phyloP scores from a whole-genome alignment of 2,888 invertebrate species.

The Sminthurinus aureus region DNA sequence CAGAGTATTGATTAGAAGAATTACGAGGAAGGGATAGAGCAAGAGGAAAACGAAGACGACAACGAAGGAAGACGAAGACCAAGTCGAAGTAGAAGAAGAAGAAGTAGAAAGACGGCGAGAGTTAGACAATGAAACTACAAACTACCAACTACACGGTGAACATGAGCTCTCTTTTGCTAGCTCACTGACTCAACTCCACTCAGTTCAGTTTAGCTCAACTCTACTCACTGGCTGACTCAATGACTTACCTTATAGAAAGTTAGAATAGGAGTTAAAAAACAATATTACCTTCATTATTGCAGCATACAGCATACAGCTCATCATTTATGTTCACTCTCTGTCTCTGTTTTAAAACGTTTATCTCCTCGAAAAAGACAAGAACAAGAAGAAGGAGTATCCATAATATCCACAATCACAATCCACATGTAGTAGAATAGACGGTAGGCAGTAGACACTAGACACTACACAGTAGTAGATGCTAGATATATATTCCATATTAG shows the following conservation, averaged over 20 bases:
- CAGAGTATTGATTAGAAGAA: background rate
- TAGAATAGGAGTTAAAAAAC: conserved; percentile 23
- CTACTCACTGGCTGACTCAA: too few species aligned
- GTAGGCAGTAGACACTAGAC: background rate
- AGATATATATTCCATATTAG: too few species aligned
- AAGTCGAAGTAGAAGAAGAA: too few species aligned
- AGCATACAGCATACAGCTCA: background rate
- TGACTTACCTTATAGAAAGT: background rate
- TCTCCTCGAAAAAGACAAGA: background rate
- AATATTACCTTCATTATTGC: conserved; percentile 29
- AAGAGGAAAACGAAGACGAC: background rate
- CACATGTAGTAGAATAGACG: background rate
- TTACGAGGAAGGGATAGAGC: background rate
- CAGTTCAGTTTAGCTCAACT: too few species aligned
- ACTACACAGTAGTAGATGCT: too few species aligned
- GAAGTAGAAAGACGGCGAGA: too few species aligned
- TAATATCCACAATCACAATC: background rate
- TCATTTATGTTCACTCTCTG: background rate
- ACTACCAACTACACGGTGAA: background rate
- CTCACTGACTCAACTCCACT: too few species aligned
- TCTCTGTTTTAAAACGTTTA: conserved; percentile 7
- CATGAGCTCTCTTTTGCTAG: background rate
- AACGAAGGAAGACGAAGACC: conserved; percentile 4
- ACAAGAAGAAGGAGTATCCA: background rate
- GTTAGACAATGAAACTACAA: background rate